Percentiles rank a stretch among this genome's conserved stretches.
These are phyloP conservation scores for Neodiprion pinetum DNA, from an alignment of 1,140 invertebrate genomes.

Conservation along the genomic window DNA sequence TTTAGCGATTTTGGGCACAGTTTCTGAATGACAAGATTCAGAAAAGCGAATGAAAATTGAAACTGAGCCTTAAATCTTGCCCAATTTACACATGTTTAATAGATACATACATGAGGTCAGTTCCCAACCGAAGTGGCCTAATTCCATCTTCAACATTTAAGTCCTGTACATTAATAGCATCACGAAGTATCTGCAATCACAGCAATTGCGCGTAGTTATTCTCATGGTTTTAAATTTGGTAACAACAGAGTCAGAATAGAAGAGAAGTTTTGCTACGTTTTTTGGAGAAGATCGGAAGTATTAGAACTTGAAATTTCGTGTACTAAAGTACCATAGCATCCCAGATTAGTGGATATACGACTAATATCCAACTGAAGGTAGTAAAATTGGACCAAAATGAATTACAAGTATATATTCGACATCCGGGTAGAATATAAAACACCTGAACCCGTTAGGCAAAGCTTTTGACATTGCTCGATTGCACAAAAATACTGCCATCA, in stretches of 20 bases:
- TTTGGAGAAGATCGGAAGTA: conserved; percentile 14
- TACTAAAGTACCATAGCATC: not conserved
- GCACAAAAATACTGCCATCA: no score
- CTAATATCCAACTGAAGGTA: no score
- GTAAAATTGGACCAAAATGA: no score
- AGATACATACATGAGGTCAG: conserved; percentile 52
- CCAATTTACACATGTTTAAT: not conserved
- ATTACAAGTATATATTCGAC: no score
- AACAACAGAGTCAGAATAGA: not conserved
- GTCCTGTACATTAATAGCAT: conserved; percentile 55
- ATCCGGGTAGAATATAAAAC: no score
- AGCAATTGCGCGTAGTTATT: not conserved
- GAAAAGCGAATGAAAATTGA: not conserved
- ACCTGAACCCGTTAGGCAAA: no score
- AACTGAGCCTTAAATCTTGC: not conserved
- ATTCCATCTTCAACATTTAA: conserved; percentile 53
- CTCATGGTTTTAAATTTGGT: not conserved
- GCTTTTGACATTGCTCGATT: no score
- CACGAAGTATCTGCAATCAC: conserved; percentile 50
- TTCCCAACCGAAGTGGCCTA: conserved; percentile 52
- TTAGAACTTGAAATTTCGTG: conserved; percentile 15
- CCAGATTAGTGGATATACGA: not conserved
- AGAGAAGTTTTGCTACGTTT: not conserved
- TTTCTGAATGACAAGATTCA: no score
- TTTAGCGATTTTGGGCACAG: no score